phyloP scores from a whole-genome alignment of 1,140 invertebrate species.

The Lordiphosa mommai region DNA sequence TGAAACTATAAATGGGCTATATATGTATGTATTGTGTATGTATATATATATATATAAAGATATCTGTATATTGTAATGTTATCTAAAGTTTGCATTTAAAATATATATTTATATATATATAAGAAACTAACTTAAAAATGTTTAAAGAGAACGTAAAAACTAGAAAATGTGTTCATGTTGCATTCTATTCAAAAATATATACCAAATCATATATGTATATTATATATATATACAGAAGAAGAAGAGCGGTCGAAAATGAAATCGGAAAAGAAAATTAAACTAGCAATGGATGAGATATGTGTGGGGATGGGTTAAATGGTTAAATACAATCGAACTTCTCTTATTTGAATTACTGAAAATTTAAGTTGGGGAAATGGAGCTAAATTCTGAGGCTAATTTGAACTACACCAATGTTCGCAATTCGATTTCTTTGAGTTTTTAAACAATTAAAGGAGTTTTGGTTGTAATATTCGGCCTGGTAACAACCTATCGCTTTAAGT shows the following conservation, averaged over 20 bases:
- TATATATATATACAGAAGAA: slow-evolving; percentile 17
- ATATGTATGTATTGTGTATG: slow-evolving; percentile 46
- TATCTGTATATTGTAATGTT: slow-evolving; percentile 15
- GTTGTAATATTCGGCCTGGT: too few relatives aligned
- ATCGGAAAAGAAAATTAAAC: slow-evolving; percentile 25
- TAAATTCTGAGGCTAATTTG: too few relatives aligned
- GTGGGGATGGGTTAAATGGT: slow-evolving; percentile 15
- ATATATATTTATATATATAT: slow-evolving; percentile 28
- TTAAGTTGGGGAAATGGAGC: too few relatives aligned
- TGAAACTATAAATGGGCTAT: slow-evolving; percentile 54
- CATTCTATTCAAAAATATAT: slow-evolving; percentile 29
- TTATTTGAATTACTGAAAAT: too few relatives aligned
- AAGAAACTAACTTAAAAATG: slow-evolving; percentile 40
- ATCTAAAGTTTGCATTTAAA: slow-evolving; percentile 18
- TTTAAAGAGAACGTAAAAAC: slow-evolving; percentile 36
- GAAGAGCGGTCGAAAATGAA: slow-evolving; percentile 32
- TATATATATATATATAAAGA: slow-evolving; percentile 22
- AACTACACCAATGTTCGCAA: too few relatives aligned
- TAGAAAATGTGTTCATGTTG: slow-evolving; percentile 58
- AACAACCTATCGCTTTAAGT: too few relatives aligned
- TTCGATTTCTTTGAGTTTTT: too few relatives aligned
- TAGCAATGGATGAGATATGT: slow-evolving; percentile 15
- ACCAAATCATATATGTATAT: slow-evolving; percentile 43
- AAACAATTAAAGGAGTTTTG: too few relatives aligned
- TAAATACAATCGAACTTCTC: too few relatives aligned